Base-by-base conservation (phyloP, 1,140 invertebrate species). In the Zelostemma sp. region DNA sequence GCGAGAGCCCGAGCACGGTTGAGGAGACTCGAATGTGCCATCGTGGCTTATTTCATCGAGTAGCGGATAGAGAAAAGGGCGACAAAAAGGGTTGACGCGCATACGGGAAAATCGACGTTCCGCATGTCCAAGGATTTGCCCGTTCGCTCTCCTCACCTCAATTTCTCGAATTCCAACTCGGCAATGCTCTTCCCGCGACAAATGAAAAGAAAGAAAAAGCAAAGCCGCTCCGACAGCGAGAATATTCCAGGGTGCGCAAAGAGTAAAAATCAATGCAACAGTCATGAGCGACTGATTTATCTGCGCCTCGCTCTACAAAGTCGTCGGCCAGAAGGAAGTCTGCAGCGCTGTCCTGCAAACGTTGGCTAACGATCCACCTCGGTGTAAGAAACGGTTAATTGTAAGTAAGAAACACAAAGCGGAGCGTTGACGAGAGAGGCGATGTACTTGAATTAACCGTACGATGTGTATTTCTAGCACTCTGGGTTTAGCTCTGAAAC, bases 371-470 rank as follows among this genome's bases (percentile, higher is more conserved):
- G 14, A 38, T 11, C 9, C n/a, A n/a, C 14, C 45, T 53, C 6
- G 28, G 33, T 9, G n/a, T 15, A 12, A 63, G 61, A 68, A 55
- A 68, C 51, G 50, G 66, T 55, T 60, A 64, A 64, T 62, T 50
- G 46, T 47, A 56, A 41, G 51, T 45, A 48, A 51, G 35, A 69
- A 46, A n/a, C 65, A 66, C 61, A 59, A 68, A 55, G 48, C 62
- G 59, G 68, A 65, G 35, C 50, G 56, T 68, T 61, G 61, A 77
- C 74, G 68, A 64, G 69, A 67, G 72, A 77, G 70, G 68, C 76
- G 70, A 77, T 80, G 79, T 75, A 82, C 78, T 82, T 82, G 79
- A 80, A 82, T 82, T 80, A 76, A 80, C 76, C 73, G 71, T 74
- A 68, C 48, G 62, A 69, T 56, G 76, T 76, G 69, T 82, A 82